These are phyloP conservation scores for Toxotes jaculatrix DNA, from an alignment of 2,113 vertebrate genomes.

Conservation along the genomic window DNA sequence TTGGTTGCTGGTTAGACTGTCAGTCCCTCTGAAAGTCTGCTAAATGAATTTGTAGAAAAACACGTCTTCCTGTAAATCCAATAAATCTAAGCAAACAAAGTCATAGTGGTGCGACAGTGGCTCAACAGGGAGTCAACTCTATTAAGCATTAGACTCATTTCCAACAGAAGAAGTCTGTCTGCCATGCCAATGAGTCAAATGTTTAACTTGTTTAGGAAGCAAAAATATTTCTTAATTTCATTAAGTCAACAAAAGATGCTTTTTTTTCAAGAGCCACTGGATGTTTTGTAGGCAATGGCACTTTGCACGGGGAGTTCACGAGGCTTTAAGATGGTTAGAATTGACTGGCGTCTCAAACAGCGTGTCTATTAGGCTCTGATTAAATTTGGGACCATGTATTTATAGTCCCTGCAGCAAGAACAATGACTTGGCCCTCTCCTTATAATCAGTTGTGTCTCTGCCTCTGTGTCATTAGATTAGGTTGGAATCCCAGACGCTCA, in stretches of 20 bases:
- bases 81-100: slow-evolving; percentile 48
- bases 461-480: slow-evolving; percentile 96
- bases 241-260: slow-evolving; percentile 82
- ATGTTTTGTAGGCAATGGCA: slow-evolving; percentile 86
- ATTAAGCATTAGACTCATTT: slow-evolving; percentile 14
- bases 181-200: slow-evolving; percentile 41
- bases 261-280: slow-evolving; percentile 24
- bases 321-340: slow-evolving; percentile 93
- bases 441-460: slow-evolving; percentile 95
- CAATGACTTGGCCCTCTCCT: slow-evolving; percentile 88
- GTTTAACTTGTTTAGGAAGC: slow-evolving; percentile 79
- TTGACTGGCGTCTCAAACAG: slow-evolving; percentile 92
- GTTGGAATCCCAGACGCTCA: slow-evolving; percentile 92
- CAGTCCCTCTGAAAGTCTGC: slow-evolving; percentile 4
- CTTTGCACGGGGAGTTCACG: slow-evolving; percentile 86
- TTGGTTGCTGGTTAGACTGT: neutral
- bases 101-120: slow-evolving; percentile 16
- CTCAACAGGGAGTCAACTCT: slow-evolving; percentile 22
- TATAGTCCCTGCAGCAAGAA: slow-evolving; percentile 92
- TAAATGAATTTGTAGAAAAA: slow-evolving; percentile 44
- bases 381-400: slow-evolving; percentile 95
- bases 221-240: slow-evolving; percentile 74
- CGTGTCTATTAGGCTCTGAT: slow-evolving; percentile 94
- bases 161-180: slow-evolving; percentile 43
- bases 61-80: slow-evolving; percentile 34